Evolutionary conservation across 23 tunicate genomes (phyloP).

Genomic region (Aplidium turbinatum): DNA sequence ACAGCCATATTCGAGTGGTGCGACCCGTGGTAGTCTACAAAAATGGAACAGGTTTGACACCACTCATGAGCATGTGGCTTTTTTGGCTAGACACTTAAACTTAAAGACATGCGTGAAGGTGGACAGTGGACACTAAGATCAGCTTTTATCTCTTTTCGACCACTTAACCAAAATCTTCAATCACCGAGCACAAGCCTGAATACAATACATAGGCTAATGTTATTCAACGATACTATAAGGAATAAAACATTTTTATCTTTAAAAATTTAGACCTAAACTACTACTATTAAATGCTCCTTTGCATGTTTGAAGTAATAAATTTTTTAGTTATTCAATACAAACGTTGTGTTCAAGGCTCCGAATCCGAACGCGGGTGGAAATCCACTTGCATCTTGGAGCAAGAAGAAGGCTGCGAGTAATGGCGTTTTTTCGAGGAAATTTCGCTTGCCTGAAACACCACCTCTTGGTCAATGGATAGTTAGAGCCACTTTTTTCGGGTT

Average conservation of each 20-base stretch:
- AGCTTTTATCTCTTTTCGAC: no score
- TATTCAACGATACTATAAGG: no score
- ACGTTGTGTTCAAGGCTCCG: conserved; percentile 35
- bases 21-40: no score
- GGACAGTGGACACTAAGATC: no score
- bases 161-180: no score
- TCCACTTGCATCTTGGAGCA: conserved; percentile 52
- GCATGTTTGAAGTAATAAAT: background rate
- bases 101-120: no score
- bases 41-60: no score
- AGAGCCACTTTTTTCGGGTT: conserved; percentile 47
- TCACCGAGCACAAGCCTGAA: no score
- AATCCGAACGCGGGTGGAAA: conserved; percentile 49
- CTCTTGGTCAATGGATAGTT: conserved; percentile 60
- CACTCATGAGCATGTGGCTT: no score
- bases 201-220: no score
- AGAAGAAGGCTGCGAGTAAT: conserved; percentile 36
- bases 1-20: no score
- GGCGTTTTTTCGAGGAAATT: conserved; percentile 40
- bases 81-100: no score
- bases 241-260: background rate
- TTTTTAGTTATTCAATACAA: background rate
- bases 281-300: background rate
- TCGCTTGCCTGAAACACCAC: conserved; percentile 48
- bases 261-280: background rate